These are phyloP conservation scores for Cephus nigrinus DNA, from an alignment of 2,888 invertebrate species.

Conservation along the genomic window DNA sequence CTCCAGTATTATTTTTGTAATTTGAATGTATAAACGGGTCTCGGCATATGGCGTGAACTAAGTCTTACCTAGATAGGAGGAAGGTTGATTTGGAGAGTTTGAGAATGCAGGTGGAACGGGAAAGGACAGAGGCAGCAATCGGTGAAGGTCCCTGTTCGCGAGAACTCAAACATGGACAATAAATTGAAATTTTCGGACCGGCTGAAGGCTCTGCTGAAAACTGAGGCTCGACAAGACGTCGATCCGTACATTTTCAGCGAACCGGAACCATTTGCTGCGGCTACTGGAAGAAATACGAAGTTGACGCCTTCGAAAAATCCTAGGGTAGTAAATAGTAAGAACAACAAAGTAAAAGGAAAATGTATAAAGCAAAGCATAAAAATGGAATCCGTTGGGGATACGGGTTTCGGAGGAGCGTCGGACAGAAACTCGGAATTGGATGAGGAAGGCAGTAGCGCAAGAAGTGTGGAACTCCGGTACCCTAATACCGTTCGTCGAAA, in stretches of 20 bases:
- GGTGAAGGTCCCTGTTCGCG: conserved; percentile 57
- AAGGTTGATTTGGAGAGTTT: conserved; percentile 46
- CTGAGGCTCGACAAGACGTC: conserved; percentile 60
- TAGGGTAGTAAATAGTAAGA: conserved; percentile 48
- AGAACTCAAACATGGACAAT: conserved; percentile 62
- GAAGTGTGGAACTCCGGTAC: conserved; percentile 43
- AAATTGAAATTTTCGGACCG: conserved; percentile 67
- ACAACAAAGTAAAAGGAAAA: conserved; percentile 52
- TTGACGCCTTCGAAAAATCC: conserved; percentile 49
- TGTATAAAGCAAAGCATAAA: conserved; percentile 54
- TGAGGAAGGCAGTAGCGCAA: conserved; percentile 25
- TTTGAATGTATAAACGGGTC: conserved; percentile 30
- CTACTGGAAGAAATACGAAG: conserved; percentile 48
- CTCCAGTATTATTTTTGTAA: conserved; percentile 33
- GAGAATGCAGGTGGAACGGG: conserved; percentile 56
- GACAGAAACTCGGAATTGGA: conserved; percentile 17
- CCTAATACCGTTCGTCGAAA: conserved; percentile 38
- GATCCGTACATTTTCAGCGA: conserved; percentile 69
- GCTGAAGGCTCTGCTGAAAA: conserved; percentile 64
- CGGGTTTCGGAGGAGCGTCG: conserved; percentile 20
- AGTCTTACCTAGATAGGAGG: conserved; percentile 35
- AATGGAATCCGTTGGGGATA: conserved; percentile 32
- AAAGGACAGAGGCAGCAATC: conserved; percentile 41
- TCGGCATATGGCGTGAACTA: conserved; percentile 44
- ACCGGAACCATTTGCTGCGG: conserved; percentile 57